Evolutionary conservation across 2,113 vertebrate genomes (phyloP).

Genomic region (Benitochromis conjunctus): DNA sequence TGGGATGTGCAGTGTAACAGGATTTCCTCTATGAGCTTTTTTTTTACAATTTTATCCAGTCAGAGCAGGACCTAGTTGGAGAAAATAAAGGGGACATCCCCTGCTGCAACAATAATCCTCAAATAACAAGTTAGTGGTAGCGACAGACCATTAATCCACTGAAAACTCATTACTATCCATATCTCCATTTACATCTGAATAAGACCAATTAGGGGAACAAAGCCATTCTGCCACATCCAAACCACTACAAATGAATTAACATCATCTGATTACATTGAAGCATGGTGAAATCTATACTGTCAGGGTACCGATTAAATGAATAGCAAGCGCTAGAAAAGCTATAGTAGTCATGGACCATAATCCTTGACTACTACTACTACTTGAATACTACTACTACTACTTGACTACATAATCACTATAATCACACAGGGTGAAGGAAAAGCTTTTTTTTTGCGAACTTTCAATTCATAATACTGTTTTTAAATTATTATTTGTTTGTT

Average conservation of each 20-base stretch:
- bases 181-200: constrained; percentile 65
- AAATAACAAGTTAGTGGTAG: constrained; percentile 30
- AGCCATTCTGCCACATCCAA: constrained; percentile 48
- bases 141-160: constrained; percentile 58
- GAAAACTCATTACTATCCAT: constrained; percentile 59
- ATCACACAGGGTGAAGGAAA: background rate
- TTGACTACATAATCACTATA: background rate
- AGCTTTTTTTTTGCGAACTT: background rate
- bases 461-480: background rate
- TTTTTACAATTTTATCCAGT: background rate
- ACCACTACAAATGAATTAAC: constrained; percentile 62
- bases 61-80: background rate
- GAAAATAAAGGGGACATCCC: constrained; percentile 3
- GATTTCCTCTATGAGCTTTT: background rate
- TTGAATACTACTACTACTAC: no score
- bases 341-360: background rate
- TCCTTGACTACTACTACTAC: no score
- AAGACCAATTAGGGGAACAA: constrained; percentile 62
- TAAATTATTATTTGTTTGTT: background rate
- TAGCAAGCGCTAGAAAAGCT: background rate
- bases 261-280: constrained; percentile 63
- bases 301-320: constrained; percentile 10
- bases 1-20: background rate
- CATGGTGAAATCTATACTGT: constrained; percentile 21
- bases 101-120: constrained; percentile 3